Base-by-base conservation (phyloP, 2,113 vertebrate genomes). In the Circaetus gallicus region DNA sequence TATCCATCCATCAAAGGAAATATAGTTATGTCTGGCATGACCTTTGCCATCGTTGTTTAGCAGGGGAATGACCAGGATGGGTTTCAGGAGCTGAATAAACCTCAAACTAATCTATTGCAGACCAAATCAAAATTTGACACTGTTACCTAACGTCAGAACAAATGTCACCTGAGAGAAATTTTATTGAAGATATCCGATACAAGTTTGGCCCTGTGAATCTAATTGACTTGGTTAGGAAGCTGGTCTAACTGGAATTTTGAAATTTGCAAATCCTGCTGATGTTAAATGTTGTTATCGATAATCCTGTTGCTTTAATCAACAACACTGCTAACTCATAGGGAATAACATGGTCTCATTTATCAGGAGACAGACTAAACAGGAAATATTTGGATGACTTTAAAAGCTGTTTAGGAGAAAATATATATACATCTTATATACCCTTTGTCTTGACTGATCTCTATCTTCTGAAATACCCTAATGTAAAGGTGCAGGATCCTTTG, bases 311-410 rank as follows among this genome's bases (percentile, higher is more conserved):
- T 96, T 92, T 96, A 86, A 95, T 90, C 83, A 92, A 71, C 62
- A 89, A 29, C 58, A 56, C 11, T 62, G 36, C 19, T 76, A 85
- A 70, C 5, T 5, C 42, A 52, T 8, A 82, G 25, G 61, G 45
- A 95, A 78, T 94, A 82, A 72, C 42, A 47, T 40, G 28, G 43
- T 70, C 55, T 93, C 59, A 82, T 76, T 90, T 86, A 61, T 74
- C 73, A 82, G 40, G 66, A 95, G n/a, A 67, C 66, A 95, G 93
- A 97, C 84, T 97, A 95, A 95, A 96, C 49, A 92, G 72, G 80
- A 95, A 96, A 90, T 89, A 83, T 52, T 87, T 82, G 43, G 10
- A 76, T 83, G 49, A 72, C 45, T 73, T 96, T 62, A 72, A 89
- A 78, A 79, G 31, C 24, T 90, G 25, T 42, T 63, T 25, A 16